phyloP scores from a whole-genome alignment of 2,797 vertebrate genomes.

The Rhynchonycteris naso region DNA sequence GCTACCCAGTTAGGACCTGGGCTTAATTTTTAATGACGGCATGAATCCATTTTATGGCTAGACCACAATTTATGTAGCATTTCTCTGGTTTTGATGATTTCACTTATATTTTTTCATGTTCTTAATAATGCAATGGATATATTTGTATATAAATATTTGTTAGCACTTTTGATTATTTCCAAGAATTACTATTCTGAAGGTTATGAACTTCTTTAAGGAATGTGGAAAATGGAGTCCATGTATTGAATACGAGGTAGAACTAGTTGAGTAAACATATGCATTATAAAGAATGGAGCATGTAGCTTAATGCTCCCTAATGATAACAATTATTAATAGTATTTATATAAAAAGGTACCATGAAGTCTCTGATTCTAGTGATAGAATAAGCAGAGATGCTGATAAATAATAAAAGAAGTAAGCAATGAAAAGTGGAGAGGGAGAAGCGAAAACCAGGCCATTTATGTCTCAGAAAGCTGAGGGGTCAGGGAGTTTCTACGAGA shows the following conservation, averaged over 20 bases:
- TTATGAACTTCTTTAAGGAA: background rate
- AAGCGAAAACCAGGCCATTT: background rate
- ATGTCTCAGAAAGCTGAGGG: background rate
- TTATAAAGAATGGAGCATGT: background rate
- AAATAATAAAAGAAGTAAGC: background rate
- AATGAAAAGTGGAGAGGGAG: background rate
- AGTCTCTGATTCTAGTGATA: background rate
- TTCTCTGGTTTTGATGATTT: slow-evolving; percentile 1
- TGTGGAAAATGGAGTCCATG: background rate
- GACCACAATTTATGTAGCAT: background rate
- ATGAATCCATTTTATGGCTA: background rate
- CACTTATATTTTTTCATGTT: slow-evolving; percentile 14
- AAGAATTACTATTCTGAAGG: background rate
- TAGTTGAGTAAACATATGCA: background rate
- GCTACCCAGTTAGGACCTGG: too few relatives aligned
- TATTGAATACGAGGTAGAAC: background rate
- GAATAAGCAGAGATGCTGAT: background rate
- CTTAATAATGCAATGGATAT: background rate
- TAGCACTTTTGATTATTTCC: background rate
- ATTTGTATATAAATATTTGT: slow-evolving; percentile 1
- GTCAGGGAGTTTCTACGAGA: background rate
- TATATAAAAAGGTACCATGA: background rate
- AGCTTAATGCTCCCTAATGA: background rate
- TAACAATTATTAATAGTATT: background rate
- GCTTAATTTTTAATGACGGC: background rate